Evolutionary conservation across 1,140 invertebrate genomes (phyloP).

Genomic region (Anastrepha obliqua): DNA sequence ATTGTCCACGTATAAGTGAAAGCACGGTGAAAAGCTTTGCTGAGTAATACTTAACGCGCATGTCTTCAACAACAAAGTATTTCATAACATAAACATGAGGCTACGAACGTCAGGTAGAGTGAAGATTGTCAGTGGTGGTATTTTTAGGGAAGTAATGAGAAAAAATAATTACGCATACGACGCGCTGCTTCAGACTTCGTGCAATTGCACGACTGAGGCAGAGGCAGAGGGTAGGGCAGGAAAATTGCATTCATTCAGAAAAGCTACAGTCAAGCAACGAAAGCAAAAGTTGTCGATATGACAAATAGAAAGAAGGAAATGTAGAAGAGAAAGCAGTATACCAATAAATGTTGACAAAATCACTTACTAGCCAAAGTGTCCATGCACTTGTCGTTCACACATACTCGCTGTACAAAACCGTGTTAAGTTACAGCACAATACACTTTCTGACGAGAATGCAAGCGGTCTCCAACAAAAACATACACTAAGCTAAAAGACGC

Average conservation of each 20-base stretch:
- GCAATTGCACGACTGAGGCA: not conserved
- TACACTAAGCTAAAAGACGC: not conserved
- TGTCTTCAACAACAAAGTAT: slow-evolving; percentile 8
- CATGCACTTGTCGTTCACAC: not conserved
- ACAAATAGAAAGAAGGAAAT: not conserved
- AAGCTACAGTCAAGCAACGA: slow-evolving; percentile 26
- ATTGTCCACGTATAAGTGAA: not conserved
- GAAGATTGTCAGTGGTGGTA: slow-evolving; percentile 16
- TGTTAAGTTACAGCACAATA: not conserved
- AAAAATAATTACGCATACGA: slow-evolving; percentile 12
- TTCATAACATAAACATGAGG: too few species aligned
- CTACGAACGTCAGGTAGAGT: not conserved
- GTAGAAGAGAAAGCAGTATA: not conserved
- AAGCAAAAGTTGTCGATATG: slow-evolving; percentile 35
- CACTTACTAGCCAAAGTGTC: not conserved
- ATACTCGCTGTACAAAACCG: slow-evolving; percentile 13
- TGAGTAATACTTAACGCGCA: slow-evolving; percentile 14
- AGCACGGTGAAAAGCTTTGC: not conserved
- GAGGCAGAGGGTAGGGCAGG: not conserved
- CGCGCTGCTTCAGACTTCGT: not conserved
- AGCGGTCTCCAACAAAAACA: not conserved
- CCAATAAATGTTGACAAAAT: not conserved
- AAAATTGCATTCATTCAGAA: slow-evolving; percentile 6
- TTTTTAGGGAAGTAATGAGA: not conserved
- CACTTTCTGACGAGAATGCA: not conserved